Base-by-base conservation (phyloP, 1,140 invertebrate genomes). In the Pseudomyrmex concolor region DNA sequence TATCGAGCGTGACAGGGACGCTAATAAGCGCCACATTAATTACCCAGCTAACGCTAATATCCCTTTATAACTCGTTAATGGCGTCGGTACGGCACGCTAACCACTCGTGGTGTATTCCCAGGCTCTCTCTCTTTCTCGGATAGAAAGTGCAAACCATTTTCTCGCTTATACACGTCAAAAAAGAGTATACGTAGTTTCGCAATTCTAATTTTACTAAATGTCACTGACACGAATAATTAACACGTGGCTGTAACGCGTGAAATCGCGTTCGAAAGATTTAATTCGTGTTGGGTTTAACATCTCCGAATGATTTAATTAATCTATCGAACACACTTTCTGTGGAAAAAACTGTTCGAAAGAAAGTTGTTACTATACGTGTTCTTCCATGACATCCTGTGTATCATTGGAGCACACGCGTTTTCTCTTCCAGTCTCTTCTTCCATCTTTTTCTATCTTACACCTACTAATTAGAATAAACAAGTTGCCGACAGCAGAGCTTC, bases 401-500 rank as follows among this genome's bases (percentile, higher is more conserved):
- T 10, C 34, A 12, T 51, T 55, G 22, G 15, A 15, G n/a, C 19
- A 22, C 51, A 71, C 43, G 19, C 48, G 12, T 66, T 70, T 64
- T 10, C 10, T 25, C 5, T 5, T 34, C 34, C 5, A 34, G 34
- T 34, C 34, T 9, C 54, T 8, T 12, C 15, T 64, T 34, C 5
- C 34, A 12, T 45, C 57, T 19, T 59, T 70, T 25, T 72, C 45
- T 13, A 50, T 34, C 76, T 54, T 60, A 68, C 66, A 72, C 77
- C 74, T 60, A 66, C 64, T 87, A 88, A 88, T 88, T 88, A 88
- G 86, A 88, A 85, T 87, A 87, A 88, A 87, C 86, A 85, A 83
- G 83, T 87, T 85, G 76, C 85, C 85, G 83, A 88, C 86, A 87
- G 66, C 54, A 43, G 25, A 4, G n/a, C 34, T 51, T 7, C 59